phyloP scores from a whole-genome alignment of 2,888 invertebrate species.

The Hydraecia micacea region DNA sequence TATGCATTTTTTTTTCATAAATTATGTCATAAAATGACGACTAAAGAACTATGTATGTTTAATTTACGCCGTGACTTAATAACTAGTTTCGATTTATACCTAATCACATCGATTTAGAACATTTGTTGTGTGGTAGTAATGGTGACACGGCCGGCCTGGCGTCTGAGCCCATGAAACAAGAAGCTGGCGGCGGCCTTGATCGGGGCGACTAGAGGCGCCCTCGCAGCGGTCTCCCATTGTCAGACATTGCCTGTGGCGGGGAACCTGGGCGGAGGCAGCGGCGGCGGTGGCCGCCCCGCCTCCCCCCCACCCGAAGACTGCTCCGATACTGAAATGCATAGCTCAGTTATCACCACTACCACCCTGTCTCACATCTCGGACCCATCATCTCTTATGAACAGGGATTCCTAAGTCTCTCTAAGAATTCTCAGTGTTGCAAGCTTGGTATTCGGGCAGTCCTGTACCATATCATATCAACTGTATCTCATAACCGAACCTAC shows the following conservation, averaged over 20 bases:
- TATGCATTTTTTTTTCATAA: constrained; percentile 81
- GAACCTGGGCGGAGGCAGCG: constrained; percentile 95
- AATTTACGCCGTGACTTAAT: constrained; percentile 88
- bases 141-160: constrained; percentile 85
- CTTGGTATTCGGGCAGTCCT: constrained; percentile 6
- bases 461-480: neutral
- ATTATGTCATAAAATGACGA: constrained; percentile 89
- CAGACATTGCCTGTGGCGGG: constrained; percentile 94
- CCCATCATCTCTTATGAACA: constrained; percentile 1
- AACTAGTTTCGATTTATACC: constrained; percentile 84
- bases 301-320: constrained; percentile 94
- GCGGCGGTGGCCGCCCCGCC: constrained; percentile 94
- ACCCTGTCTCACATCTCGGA: neutral
- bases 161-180: constrained; percentile 92
- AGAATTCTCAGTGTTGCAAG: constrained; percentile 20
- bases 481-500: neutral
- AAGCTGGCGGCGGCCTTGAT: constrained; percentile 93
- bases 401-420: constrained; percentile 1
- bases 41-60: constrained; percentile 85
- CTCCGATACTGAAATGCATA: constrained; percentile 93
- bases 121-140: constrained; percentile 90
- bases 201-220: constrained; percentile 91
- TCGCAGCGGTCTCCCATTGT: constrained; percentile 93
- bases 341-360: constrained; percentile 35
- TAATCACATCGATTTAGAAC: constrained; percentile 90